Percentiles rank a stretch among this genome's conserved stretches.
These are phyloP conservation scores for Leucophenga montana DNA, from an alignment of 2,888 invertebrate genomes.

Conservation along the genomic window DNA sequence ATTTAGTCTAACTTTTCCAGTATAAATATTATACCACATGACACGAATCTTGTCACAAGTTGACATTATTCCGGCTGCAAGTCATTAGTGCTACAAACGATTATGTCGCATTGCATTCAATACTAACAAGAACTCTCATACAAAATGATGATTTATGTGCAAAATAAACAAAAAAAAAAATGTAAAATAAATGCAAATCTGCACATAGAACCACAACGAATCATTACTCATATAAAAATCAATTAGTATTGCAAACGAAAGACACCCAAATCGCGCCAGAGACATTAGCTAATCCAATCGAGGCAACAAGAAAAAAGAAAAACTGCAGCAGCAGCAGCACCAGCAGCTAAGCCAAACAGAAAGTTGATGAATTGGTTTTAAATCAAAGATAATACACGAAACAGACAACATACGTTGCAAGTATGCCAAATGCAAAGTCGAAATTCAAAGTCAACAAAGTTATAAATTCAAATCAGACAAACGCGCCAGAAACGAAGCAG, in stretches of 20 bases:
- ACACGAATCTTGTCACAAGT: too few species aligned
- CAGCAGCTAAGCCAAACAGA: constrained; percentile 58
- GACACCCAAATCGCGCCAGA: background rate
- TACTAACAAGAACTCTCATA: background rate
- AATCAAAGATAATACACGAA: constrained; percentile 64
- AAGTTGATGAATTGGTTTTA: constrained; percentile 64
- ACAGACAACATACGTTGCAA: constrained; percentile 52
- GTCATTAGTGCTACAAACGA: too few species aligned
- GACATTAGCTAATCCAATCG: background rate
- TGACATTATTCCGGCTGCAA: too few species aligned
- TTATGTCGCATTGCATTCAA: too few species aligned
- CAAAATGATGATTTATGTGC: background rate
- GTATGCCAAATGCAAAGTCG: constrained; percentile 7
- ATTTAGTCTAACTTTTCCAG: too few species aligned
- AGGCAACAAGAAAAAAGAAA: background rate
- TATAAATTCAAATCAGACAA: constrained; percentile 23
- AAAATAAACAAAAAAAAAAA: too few species aligned
- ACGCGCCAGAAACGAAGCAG: background rate
- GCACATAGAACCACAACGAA: constrained; percentile 4
- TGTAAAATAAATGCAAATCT: background rate
- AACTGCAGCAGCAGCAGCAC: constrained; percentile 13
- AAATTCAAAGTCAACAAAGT: constrained; percentile 16
- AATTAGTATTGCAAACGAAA: constrained; percentile 7
- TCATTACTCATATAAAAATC: constrained; percentile 21
- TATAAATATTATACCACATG: too few species aligned